Percentiles rank a stretch among this genome's conserved stretches.
These are phyloP conservation scores for Pontoporia blainvillei DNA, from an alignment of 2,113 vertebrate genomes.

Conservation along the genomic window DNA sequence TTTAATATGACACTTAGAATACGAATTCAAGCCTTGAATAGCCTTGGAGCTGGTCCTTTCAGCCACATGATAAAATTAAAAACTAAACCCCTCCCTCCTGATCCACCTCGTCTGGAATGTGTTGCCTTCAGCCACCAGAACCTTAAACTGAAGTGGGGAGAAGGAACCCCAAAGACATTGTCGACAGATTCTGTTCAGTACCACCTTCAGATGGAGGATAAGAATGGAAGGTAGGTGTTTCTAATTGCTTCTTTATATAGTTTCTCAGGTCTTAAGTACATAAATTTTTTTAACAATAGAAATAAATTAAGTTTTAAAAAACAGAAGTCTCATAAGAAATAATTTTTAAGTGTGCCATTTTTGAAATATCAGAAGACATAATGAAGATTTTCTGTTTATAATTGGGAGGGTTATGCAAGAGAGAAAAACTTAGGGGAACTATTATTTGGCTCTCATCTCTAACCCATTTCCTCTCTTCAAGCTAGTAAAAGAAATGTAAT, in stretches of 20 bases:
- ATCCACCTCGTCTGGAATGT: constrained; percentile 96
- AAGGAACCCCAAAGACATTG: constrained; percentile 87
- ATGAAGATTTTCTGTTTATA: background rate
- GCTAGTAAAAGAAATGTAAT: background rate
- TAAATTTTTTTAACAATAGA: constrained; percentile 2
- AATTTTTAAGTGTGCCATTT: background rate
- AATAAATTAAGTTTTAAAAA: constrained; percentile 30
- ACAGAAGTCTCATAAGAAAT: background rate
- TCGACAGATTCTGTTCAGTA: constrained; percentile 92
- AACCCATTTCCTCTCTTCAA: background rate
- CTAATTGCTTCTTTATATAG: constrained; percentile 35
- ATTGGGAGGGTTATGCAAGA: background rate
- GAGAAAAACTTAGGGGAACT: background rate
- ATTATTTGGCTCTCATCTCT: background rate
- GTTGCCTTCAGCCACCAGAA: constrained; percentile 96
- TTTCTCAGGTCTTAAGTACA: background rate
- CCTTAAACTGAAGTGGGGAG: constrained; percentile 98
- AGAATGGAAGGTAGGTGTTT: constrained; percentile 88
- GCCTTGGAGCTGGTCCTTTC: constrained; percentile 94
- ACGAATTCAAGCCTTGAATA: constrained; percentile 97
- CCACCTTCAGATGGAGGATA: constrained; percentile 96
- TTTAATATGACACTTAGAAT: constrained; percentile 82
- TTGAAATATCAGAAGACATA: background rate
- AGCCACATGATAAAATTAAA: constrained; percentile 97
- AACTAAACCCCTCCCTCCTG: constrained; percentile 96